phyloP scores from a whole-genome alignment of 2,888 invertebrate species.

The Troides helena region DNA sequence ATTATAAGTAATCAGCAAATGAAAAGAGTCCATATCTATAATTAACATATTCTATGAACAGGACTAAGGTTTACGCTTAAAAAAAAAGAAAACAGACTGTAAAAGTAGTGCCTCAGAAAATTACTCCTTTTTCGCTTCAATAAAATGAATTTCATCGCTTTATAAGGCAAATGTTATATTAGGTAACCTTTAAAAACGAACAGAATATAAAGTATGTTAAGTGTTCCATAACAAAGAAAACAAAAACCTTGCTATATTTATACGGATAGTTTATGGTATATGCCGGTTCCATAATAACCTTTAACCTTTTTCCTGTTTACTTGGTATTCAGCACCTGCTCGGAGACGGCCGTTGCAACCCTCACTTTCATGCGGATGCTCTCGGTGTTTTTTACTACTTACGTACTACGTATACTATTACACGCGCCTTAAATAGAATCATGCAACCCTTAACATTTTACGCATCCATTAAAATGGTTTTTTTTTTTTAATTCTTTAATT shows the following conservation, averaged over 20 bases:
- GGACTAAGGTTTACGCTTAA: no score
- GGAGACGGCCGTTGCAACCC: constrained; percentile 19
- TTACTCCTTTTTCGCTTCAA: background rate
- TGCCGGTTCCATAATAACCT: constrained; percentile 21
- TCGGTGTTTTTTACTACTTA: constrained; percentile 20
- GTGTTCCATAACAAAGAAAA: background rate
- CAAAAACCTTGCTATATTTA: constrained; percentile 5
- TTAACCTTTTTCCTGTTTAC: constrained; percentile 29
- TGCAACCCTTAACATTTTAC: constrained; percentile 36
- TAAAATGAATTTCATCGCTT: background rate
- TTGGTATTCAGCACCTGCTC: constrained; percentile 28
- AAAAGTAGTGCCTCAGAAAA: background rate
- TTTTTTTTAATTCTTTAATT: no score
- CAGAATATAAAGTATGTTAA: background rate
- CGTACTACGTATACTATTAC: constrained; percentile 13
- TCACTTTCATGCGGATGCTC: constrained; percentile 27
- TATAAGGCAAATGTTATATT: background rate
- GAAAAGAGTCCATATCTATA: no score
- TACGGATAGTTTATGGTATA: constrained; percentile 1
- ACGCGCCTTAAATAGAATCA: constrained; percentile 27
- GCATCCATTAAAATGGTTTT: no score
- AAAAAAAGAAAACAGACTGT: background rate
- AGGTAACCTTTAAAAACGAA: background rate
- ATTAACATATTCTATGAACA: no score
- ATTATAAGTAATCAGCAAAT: no score